These are phyloP conservation scores for Pterostichus madidus DNA, from an alignment of 2,888 invertebrate species.

Conservation along the genomic window DNA sequence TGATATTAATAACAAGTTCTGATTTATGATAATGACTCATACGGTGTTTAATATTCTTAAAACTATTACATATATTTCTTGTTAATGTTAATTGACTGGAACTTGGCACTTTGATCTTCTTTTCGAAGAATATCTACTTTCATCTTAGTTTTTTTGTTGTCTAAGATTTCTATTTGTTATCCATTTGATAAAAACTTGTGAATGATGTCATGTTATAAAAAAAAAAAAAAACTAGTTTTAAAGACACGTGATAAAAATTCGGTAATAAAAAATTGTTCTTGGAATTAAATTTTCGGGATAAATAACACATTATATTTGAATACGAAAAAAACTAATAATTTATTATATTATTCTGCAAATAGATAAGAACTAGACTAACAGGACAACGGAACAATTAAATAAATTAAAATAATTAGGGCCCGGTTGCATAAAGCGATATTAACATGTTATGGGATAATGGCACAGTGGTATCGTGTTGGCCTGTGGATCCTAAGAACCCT, in stretches of 20 bases:
- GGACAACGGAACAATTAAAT: too few species aligned
- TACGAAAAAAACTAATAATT: slow-evolving; percentile 6
- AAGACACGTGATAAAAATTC: slow-evolving; percentile 43
- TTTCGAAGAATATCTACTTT: slow-evolving; percentile 34
- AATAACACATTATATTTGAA: slow-evolving; percentile 25
- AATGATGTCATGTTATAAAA: slow-evolving; percentile 43
- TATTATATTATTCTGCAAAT: background rate
- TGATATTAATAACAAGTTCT: slow-evolving; percentile 12
- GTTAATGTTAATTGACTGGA: background rate
- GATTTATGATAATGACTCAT: background rate
- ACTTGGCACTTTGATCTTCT: background rate
- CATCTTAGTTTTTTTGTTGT: slow-evolving; percentile 40
- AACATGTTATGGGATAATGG: too few species aligned
- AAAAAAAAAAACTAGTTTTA: slow-evolving; percentile 43
- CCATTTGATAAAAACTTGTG: slow-evolving; percentile 16
- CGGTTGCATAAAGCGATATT: too few species aligned
- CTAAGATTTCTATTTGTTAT: slow-evolving; percentile 29
- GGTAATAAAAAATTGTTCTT: slow-evolving; percentile 28
- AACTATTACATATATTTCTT: background rate
- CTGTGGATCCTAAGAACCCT: too few species aligned
- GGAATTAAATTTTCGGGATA: slow-evolving; percentile 10
- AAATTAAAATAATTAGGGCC: too few species aligned
- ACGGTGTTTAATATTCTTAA: too few species aligned
- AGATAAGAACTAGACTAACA: background rate
- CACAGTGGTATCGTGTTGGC: too few species aligned